Percentiles rank a stretch among this genome's conserved stretches.
Evolutionary conservation across 2,113 vertebrate genomes (phyloP).

Genomic region (Cariama cristata): DNA sequence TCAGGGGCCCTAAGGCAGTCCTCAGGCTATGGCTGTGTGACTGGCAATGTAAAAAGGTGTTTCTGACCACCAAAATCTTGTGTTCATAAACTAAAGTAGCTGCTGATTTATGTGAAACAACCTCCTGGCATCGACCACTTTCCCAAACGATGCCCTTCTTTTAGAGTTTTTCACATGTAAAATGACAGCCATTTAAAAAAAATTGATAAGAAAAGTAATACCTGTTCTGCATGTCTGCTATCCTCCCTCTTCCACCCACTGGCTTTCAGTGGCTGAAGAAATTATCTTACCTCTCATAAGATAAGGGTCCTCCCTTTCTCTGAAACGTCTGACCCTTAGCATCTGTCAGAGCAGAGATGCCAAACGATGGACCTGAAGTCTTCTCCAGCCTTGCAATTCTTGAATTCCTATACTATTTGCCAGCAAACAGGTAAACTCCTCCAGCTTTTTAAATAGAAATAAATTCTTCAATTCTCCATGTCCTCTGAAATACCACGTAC

Average conservation of each 20-base stretch:
- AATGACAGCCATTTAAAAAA: background rate
- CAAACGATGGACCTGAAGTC: background rate
- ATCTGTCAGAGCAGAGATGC: background rate
- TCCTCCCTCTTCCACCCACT: background rate
- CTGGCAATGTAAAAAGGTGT: background rate
- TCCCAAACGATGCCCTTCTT: background rate
- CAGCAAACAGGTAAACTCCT: background rate
- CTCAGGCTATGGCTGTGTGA: background rate
- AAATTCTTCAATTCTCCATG: background rate
- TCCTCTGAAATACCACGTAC: background rate
- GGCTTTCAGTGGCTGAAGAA: background rate
- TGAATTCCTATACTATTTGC: background rate
- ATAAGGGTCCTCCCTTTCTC: background rate
- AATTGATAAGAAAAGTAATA: background rate
- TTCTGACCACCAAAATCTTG: background rate
- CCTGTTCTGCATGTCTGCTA: background rate
- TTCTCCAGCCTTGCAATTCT: background rate
- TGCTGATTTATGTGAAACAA: background rate
- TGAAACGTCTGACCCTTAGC: background rate
- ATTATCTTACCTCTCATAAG: background rate
- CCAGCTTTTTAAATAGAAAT: slow-evolving; percentile 8
- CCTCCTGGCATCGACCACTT: background rate
- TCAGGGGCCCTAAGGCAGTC: background rate
- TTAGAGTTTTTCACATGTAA: background rate
- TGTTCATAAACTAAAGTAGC: background rate